Conservation (phyloP, 2,888 invertebrate species). For the Autographa pulchrina region DNA sequence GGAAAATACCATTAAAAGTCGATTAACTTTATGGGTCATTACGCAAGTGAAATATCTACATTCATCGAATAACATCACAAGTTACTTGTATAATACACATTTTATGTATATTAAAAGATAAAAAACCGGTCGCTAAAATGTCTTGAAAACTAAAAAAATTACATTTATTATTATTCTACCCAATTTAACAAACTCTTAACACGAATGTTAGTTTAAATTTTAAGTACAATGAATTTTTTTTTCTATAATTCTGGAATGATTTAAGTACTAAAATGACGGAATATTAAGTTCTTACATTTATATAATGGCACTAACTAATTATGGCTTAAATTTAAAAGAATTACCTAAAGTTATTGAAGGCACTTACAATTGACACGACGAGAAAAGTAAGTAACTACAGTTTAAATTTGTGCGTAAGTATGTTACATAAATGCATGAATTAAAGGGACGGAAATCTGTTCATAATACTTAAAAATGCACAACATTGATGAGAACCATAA, state of each 20-base stretch:
- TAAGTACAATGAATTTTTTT: background rate
- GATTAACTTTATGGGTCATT: too few relatives aligned
- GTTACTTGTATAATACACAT: too few relatives aligned
- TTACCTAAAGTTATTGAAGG: background rate
- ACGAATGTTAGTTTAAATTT: background rate
- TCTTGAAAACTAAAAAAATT: background rate
- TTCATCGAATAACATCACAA: too few relatives aligned
- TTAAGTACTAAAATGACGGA: constrained; percentile 3
- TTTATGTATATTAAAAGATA: too few relatives aligned
- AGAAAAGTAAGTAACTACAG: background rate
- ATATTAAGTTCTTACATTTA: background rate
- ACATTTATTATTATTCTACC: too few relatives aligned
- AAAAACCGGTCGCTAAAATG: too few relatives aligned
- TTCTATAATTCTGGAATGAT: constrained; percentile 18
- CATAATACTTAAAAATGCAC: constrained; percentile 44
- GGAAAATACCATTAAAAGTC: background rate
- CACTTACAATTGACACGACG: constrained; percentile 7
- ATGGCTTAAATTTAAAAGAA: constrained; percentile 22
- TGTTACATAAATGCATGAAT: constrained; percentile 10
- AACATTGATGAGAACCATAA: constrained; percentile 20
- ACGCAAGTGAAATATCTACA: too few relatives aligned
- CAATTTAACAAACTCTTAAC: background rate
- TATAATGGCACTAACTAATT: constrained; percentile 45
- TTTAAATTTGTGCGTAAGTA: background rate
- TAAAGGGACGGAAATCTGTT: constrained; percentile 40